phyloP scores from a whole-genome alignment of 2,888 invertebrate species.

The Unio delphinus region DNA sequence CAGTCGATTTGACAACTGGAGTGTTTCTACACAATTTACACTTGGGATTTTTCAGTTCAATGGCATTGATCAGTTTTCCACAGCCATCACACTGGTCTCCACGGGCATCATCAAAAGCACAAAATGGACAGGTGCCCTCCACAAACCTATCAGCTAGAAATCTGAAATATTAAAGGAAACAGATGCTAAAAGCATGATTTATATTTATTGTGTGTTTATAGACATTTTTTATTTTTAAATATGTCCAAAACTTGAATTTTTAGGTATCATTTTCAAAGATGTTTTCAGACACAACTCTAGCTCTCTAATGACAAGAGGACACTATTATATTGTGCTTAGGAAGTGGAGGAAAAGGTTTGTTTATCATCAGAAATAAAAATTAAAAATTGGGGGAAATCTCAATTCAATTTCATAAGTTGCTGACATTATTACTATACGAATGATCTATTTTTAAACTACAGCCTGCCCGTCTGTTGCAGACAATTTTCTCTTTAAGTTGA shows the following conservation, averaged over 20 bases:
- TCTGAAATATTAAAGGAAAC: conserved; percentile 38
- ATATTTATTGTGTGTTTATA: background rate
- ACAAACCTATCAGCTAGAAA: conserved; percentile 83
- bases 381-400: no score
- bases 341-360: no score
- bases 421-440: no score
- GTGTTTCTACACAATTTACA: conserved; percentile 88
- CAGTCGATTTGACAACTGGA: conserved; percentile 82
- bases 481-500: no score
- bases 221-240: background rate
- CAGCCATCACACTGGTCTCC: conserved; percentile 99
- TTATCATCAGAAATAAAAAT: no score
- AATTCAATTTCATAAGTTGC: no score
- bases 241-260: background rate
- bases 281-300: no score
- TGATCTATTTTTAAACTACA: no score
- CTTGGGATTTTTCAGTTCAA: conserved; percentile 86
- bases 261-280: background rate
- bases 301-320: no score
- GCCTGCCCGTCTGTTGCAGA: no score
- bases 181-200: background rate
- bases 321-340: no score
- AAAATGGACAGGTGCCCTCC: conserved; percentile 95
- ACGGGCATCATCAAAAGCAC: conserved; percentile 91
- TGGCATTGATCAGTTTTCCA: conserved; percentile 94